Percentiles rank a stretch among this genome's conserved stretches.
phyloP scores from a whole-genome alignment of 2,888 invertebrate genomes.

The Chaetogeoica ovagalla region DNA sequence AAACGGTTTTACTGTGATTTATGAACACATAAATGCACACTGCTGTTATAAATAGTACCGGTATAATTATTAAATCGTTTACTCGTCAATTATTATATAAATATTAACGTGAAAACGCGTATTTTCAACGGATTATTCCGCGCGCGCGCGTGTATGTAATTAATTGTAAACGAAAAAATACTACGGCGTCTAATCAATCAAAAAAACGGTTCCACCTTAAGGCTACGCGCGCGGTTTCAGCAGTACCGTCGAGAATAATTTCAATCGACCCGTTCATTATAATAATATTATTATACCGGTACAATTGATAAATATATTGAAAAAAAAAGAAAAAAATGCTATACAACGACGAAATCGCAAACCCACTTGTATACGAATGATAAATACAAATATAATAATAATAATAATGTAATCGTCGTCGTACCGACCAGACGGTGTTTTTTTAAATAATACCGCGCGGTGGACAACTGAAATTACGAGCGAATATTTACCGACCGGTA shows the following conservation, averaged over 20 bases:
- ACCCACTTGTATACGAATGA: background rate
- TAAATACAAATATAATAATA: background rate
- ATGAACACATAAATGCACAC: too few species aligned
- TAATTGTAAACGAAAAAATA: background rate
- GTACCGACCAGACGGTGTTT: too few species aligned
- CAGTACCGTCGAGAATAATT: background rate
- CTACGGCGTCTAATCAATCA: slow-evolving; percentile 17
- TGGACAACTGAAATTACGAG: slow-evolving; percentile 9
- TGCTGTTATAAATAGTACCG: background rate
- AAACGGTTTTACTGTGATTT: background rate
- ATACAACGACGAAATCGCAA: background rate
- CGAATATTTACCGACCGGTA: slow-evolving; percentile 8
- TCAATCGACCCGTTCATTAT: background rate
- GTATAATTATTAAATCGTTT: slow-evolving; percentile 16
- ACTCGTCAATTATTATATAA: background rate
- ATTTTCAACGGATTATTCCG: background rate
- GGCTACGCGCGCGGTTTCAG: background rate
- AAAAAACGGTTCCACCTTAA: slow-evolving; percentile 5
- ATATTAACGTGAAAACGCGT: too few species aligned
- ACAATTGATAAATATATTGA: slow-evolving; percentile 12
- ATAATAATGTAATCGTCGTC: too few species aligned
- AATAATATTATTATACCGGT: background rate
- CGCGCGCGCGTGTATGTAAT: background rate
- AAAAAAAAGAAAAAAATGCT: background rate
- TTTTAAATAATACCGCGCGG: too few species aligned